Percentiles rank a stretch among this genome's conserved stretches.
Evolutionary conservation across 2,113 vertebrate species (phyloP).

Genomic region (Python bivittatus): DNA sequence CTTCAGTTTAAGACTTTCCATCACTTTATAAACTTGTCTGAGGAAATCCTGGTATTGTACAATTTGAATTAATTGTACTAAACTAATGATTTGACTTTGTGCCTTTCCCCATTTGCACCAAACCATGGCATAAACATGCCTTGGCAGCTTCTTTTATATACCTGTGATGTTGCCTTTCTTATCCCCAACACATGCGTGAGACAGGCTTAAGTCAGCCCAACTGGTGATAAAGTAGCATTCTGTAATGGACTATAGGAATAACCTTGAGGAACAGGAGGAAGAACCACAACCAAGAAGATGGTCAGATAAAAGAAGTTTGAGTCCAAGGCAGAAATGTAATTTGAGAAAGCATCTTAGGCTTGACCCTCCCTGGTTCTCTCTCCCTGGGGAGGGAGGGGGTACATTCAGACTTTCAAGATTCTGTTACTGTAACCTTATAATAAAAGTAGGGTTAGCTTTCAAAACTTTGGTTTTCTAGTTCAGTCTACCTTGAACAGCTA

Average conservation of each 20-base stretch:
- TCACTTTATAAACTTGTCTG: rapidly evolving
- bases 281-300: not conserved
- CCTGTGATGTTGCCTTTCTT: not conserved
- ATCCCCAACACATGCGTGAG: not conserved
- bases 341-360: not conserved
- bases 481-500: not conserved
- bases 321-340: not conserved
- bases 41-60: not conserved
- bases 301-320: not conserved
- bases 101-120: not conserved
- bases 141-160: not conserved
- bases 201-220: not conserved
- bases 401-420: not conserved
- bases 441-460: not conserved
- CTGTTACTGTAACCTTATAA: not conserved
- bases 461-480: not conserved
- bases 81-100: not conserved
- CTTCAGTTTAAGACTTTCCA: not conserved
- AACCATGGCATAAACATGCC: not conserved
- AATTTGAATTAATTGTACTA: not conserved
- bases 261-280: not conserved
- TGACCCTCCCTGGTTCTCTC: not conserved
- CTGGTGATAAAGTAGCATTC: not conserved
- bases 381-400: not conserved
- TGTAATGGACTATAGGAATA: not conserved